Evolutionary conservation across 2,888 invertebrate species (phyloP).

Genomic region (Thyatira batis): DNA sequence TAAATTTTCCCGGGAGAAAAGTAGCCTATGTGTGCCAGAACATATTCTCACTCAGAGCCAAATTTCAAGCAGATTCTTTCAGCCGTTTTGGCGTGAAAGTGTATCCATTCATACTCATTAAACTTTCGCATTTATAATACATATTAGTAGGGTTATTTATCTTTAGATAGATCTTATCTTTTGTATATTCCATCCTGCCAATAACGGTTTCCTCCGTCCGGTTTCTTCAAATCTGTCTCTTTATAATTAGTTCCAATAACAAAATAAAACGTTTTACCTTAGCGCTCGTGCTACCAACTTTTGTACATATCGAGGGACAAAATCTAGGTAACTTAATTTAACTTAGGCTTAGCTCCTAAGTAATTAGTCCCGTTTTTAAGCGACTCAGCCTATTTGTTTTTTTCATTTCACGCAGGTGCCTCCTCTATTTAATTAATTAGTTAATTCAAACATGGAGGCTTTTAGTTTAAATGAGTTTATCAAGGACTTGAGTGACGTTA

Average conservation of each 20-base stretch:
- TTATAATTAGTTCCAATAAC: not conserved
- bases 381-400: not conserved
- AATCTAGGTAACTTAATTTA: not conserved
- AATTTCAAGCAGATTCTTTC: too few relatives aligned
- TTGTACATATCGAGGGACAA: not conserved
- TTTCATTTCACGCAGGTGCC: not conserved
- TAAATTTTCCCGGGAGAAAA: too few relatives aligned
- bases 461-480: not conserved
- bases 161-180: too few relatives aligned
- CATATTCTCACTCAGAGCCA: too few relatives aligned
- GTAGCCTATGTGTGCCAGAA: too few relatives aligned
- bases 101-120: too few relatives aligned
- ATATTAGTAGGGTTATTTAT: too few relatives aligned
- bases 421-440: not conserved
- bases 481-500: not conserved
- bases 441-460: not conserved
- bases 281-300: not conserved
- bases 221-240: not conserved
- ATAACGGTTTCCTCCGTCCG: slow-evolving; percentile 13
- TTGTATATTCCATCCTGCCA: slow-evolving; percentile 20
- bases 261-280: not conserved
- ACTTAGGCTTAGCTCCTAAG: not conserved
- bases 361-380: not conserved
- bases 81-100: too few relatives aligned
- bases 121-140: too few relatives aligned